Evolutionary conservation across 1,140 invertebrate species (phyloP), one percentile per base, ranked within the genome.

Genomic region (Drosophila baimaii): DNA sequence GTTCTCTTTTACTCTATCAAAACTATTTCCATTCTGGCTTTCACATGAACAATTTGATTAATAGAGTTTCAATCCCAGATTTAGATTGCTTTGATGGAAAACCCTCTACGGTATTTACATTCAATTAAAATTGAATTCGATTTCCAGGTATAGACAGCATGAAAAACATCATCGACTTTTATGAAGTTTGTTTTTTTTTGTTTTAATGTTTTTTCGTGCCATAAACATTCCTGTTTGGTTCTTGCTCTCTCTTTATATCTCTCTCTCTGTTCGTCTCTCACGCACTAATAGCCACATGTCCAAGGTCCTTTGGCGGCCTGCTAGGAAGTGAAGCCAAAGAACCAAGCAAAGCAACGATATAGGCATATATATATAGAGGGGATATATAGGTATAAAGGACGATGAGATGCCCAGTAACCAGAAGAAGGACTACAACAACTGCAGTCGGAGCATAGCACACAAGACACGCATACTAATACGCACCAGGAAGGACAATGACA

Each of bases 231-330:
- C 82, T 77, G 83, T 86, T 86, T 81, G 65, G 54, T 63, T 68
- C 15, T 35, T 41, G 31, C 63, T 13, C 15, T 35, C 21, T 46
- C 65, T 54, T 8, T n/a, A 8, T 27, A 37, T 43, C 21, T 39
- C 17, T 64, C 46, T 61, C 55, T 49, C 35, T n/a, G n/a, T n/a
- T 5, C n/a, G 25, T 23, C 75, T 76, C 51, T 62, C 43, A 79
- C 59, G 58, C 68, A 75, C 39, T 63, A 23, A 57, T 15, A 29
- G 13, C 59, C 39, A 68, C 33, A 70, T 56, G 52, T 86, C 82
- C 83, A 86, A 86, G 83, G 83, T 86, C 83, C 81, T 83, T 70
- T 55, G 65, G 58, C 79, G 82, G 82, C 82, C 79, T 81, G 82
- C 74, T 71, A 66, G 61, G 61, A 64, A 64, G 55, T 61, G 79